Evolutionary conservation across 2,113 vertebrate species (phyloP), one percentile per base, ranked within the genome.

Genomic region (Hassar affinis): DNA sequence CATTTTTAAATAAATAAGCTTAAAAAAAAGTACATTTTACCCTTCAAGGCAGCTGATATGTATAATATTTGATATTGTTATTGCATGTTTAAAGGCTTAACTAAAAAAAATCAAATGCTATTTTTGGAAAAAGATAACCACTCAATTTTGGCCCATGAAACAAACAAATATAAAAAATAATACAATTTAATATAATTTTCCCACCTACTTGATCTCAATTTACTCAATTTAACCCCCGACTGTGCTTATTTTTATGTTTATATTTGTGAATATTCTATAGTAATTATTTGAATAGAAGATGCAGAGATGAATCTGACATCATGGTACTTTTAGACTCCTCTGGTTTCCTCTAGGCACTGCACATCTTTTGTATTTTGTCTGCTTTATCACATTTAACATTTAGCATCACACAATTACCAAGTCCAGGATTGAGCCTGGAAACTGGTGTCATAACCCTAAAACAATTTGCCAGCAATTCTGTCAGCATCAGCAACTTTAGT

Each of bases 391-490:
- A 61, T 61, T 62, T 38, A 51, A 51, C 45, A 30, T 74, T n/a
- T 51, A 15, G 66, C 18, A 66, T 51, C 5, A 62, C 6, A 11
- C 4, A 42, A 35, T 49, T 49, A 17, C 11, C 56, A n/a, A 76
- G 57, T 8, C 27, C 14, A 52, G 17, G 45, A 45, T 2, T 15
- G 2, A 51, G 61, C 45, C 30, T 69, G 35, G 57, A 78, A 68
- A 66, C 18, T n/a, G 12, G 18, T 83, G 57, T 18, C 45, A 82
- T 57, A 20, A 30, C 71, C 14, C 22, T 15, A 27, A 64, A 64
- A 54, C 78, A 54, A 71, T 54, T 77, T 71, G 45, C 27, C 54
- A 52, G 64, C 79, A 78, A 76, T 49, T 59, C 45, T 42, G 57
- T n/a, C 66, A 35, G 47, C 38, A 76, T 80, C 56, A 78, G 77